A percentile compares a stretch with the other conserved stretches of the same genome.
These are phyloP conservation scores for Phaetusa simplex DNA, from an alignment of 2,113 vertebrate species.

Conservation along the genomic window DNA sequence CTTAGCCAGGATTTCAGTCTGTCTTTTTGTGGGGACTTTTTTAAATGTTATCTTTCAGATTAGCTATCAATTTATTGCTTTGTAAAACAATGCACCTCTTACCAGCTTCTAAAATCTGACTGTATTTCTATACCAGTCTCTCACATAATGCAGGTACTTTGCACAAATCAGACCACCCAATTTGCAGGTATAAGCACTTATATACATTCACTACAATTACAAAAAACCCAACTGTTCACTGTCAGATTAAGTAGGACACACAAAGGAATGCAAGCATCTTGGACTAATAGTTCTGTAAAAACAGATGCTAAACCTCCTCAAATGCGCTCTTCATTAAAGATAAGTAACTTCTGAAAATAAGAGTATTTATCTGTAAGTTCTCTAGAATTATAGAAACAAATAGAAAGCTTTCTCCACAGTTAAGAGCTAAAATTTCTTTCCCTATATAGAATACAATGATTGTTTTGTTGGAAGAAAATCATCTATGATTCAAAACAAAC, in stretches of 20 bases:
- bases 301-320: conserved; percentile 32
- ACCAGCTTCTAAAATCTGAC: background rate
- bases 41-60: background rate
- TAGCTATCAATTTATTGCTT: background rate
- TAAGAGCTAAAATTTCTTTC: background rate
- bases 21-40: background rate
- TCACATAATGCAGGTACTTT: background rate
- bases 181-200: background rate
- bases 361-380: conserved; percentile 32
- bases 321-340: conserved; percentile 36
- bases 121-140: background rate
- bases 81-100: background rate
- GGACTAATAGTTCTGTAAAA: conserved; percentile 44
- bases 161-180: background rate
- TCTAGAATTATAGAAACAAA: background rate
- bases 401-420: conserved; percentile 9
- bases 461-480: background rate
- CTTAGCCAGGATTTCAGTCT: background rate
- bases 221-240: background rate
- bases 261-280: background rate
- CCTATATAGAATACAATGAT: background rate
- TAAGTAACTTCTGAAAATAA: conserved; percentile 13
- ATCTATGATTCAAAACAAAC: background rate
- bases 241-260: background rate
- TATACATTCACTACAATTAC: background rate